These are phyloP conservation scores for Epizoanthus scotinus DNA, from an alignment of 92 coral and sea anemone species.

Conservation along the genomic window DNA sequence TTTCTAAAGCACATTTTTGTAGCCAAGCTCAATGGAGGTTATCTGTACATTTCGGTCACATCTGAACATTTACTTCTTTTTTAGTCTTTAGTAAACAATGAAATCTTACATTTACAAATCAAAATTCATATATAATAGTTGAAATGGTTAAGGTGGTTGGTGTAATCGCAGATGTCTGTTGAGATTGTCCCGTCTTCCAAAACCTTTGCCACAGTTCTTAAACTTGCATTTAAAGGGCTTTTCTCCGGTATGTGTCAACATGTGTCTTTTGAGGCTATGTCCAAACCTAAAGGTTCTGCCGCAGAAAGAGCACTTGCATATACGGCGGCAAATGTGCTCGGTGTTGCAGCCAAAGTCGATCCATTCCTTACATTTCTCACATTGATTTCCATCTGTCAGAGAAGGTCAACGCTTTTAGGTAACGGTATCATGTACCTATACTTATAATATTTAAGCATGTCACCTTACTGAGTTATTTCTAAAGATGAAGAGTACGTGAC, in stretches of 20 bases:
- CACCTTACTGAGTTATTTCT: too few relatives aligned
- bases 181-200: constrained; percentile 48
- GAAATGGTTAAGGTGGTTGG: not conserved
- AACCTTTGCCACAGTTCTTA: constrained; percentile 50
- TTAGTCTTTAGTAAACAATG: too few relatives aligned
- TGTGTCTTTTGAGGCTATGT: constrained; percentile 23
- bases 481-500: too few relatives aligned
- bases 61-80: too few relatives aligned
- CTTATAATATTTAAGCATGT: not conserved
- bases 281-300: not conserved
- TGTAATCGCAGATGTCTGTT: constrained; percentile 39
- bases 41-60: too few relatives aligned
- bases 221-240: constrained; percentile 52
- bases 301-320: not conserved
- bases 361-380: constrained; percentile 1
- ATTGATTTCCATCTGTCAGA: not conserved
- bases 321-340: not conserved
- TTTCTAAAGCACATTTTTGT: too few relatives aligned
- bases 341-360: not conserved
- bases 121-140: too few relatives aligned
- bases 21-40: too few relatives aligned
- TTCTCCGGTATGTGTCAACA: constrained; percentile 50
- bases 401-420: not conserved
- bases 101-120: too few relatives aligned
- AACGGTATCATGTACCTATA: too few relatives aligned